phyloP scores from a whole-genome alignment of 2,797 vertebrate genomes.

The Crax fasciolata region DNA sequence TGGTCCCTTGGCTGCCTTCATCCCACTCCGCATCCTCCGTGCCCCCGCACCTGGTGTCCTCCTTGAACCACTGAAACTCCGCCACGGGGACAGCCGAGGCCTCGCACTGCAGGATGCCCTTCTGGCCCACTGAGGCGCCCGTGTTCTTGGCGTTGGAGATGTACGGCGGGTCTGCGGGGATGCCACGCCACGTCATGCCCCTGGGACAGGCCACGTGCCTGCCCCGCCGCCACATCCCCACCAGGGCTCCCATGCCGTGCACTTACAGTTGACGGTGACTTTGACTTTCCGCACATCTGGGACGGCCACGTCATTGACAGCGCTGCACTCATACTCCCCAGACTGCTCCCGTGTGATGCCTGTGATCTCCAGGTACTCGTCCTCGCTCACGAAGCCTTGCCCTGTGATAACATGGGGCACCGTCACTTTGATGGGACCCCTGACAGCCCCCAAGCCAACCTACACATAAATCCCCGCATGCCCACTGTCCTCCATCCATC shows the following conservation, averaged over 20 bases:
- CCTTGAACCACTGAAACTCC: constrained; percentile 97
- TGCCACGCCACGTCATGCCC: rapidly evolving
- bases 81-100: constrained; percentile 92
- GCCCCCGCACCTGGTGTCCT: constrained; percentile 90
- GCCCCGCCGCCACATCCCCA: rapidly evolving
- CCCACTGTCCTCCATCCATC: neutral
- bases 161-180: constrained; percentile 88
- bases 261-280: constrained; percentile 97
- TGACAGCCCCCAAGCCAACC: neutral
- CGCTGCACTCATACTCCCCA: constrained; percentile 94
- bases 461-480: neutral
- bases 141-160: constrained; percentile 94
- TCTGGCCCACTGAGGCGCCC: constrained; percentile 92
- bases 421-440: neutral
- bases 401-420: constrained; percentile 66
- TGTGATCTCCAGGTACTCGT: constrained; percentile 93
- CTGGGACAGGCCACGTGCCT: neutral
- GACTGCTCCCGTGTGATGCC: constrained; percentile 95
- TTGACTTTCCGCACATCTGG: constrained; percentile 92
- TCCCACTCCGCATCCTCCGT: rapidly evolving
- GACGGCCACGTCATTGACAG: constrained; percentile 91
- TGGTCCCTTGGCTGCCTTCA: rapidly evolving
- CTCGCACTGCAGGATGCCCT: constrained; percentile 93
- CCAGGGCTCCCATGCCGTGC: rapidly evolving
- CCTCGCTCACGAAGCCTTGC: constrained; percentile 90